phyloP scores from a whole-genome alignment of 1,140 invertebrate species.

The Heliconius himera region DNA sequence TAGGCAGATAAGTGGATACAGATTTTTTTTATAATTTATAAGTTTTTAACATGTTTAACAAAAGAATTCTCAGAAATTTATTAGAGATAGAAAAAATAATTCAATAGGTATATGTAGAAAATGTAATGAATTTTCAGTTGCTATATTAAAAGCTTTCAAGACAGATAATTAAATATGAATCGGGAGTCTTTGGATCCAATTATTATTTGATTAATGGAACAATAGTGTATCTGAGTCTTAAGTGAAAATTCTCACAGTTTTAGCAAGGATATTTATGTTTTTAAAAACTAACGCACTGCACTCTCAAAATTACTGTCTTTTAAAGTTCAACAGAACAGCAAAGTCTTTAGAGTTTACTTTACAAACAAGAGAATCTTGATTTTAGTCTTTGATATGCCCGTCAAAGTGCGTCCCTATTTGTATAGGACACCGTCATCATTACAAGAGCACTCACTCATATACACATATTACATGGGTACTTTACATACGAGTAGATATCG shows the following conservation, averaged over 20 bases:
- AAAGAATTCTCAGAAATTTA: neutral
- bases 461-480: conserved; percentile 2
- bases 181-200: neutral
- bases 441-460: neutral
- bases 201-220: neutral
- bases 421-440: conserved; percentile 15
- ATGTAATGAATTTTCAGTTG: neutral
- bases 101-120: neutral
- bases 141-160: neutral
- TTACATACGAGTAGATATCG: neutral
- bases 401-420: conserved; percentile 17
- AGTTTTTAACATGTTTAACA: neutral
- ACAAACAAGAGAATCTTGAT: conserved; percentile 15
- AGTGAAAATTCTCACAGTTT: neutral
- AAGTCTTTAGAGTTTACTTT: conserved; percentile 11
- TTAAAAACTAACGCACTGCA: neutral
- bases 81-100: neutral
- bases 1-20: neutral
- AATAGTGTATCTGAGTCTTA: neutral
- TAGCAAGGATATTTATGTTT: neutral
- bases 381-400: conserved; percentile 20
- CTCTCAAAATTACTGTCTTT: conserved; percentile 16
- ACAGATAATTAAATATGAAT: neutral
- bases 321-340: conserved; percentile 15
- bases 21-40: neutral